Evolutionary conservation across 2,113 vertebrate species (phyloP), one percentile per base, ranked within the genome.

Genomic region (Oncorhynchus clarkii): DNA sequence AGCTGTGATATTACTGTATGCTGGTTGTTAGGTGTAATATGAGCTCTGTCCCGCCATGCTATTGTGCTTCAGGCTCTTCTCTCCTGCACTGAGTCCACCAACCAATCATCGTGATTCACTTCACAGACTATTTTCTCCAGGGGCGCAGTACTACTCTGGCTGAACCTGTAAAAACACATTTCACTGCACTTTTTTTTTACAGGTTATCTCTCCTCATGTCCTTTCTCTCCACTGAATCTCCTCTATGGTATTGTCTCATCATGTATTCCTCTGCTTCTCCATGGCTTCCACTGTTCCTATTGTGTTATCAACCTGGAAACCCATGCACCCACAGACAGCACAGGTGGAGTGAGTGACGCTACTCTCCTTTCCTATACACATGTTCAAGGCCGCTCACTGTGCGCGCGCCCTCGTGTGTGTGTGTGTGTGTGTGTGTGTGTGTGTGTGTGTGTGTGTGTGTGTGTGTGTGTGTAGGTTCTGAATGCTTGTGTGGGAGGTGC

Each of bases 311-410:
- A 54, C 3, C 51, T 54, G 51, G 12, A 54, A 54, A 18, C 51
- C 51, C 14, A 54, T 54, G 14, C 16, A 54, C 5, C 16, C 16
- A 54, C 16, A 54, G 16, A 54, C 51, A 54, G 51, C 76, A 78
- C 81, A 85, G 85, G 82, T 85, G 85, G 84, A 87, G 75, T 87
- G 85, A 89, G 75, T 86, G 86, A 89, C 86, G 86, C 86, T 26
- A 29, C 87, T 87, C 79, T 79, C 26, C 62, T 74, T 45, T 71
- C 83, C 75, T 86, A 84, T 77, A 89, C 89, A 72, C 86, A 86
- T 79, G 86, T 85, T 85, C n/a, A 68, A 82, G 75, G 88, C 75
- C 76, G 71, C 68, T 80, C 72, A 70, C 45, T 79, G 74, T 85
- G 72, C 74, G 79, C 70, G 14, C 74, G 1, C 22, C 22, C 22